Evolutionary conservation across 2,113 vertebrate species (phyloP), one percentile per base, ranked within the genome.

Genomic region (Burhinus oedicnemus): DNA sequence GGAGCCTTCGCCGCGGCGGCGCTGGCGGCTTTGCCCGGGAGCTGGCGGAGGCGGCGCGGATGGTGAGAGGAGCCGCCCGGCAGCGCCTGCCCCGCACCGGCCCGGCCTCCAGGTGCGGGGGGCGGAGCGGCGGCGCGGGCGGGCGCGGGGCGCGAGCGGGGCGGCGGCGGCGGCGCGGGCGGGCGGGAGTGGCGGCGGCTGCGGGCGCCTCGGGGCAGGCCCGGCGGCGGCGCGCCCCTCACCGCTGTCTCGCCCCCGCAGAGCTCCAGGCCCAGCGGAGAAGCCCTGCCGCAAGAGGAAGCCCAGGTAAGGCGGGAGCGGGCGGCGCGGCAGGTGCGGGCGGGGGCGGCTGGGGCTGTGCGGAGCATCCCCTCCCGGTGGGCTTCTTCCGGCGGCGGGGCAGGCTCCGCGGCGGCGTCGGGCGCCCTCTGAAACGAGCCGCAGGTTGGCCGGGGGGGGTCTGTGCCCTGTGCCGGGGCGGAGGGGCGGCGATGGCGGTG

Each of bases 21-120:
- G 29, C 38, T n/a, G 60, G 60, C 44, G 42, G 71, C 65, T 29
- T 13, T 8, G 42, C 17, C 42, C 34, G 27, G 51, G 83, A 47
- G 61, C 71, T 54, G 29, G 15, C 44, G 60, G 85, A 19, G 83
- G 89, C 36, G 65, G 93, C 71, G 78, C 87, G 87, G 68, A 83
- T 86, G 94, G 52, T 81, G 87, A 87, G 87, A 78, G 91, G 83
- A 77, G 71, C 61, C 27, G 82, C 70, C n/a, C 69, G 70, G 38
- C 78, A 61, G 65, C 75, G 89, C 76, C 68, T 74, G 72, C 83
- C 79, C 68, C 66, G 69, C 57, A 58, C 65, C 64, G 88, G 90
- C 83, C 92, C 76, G 65, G 92, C 68, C 87, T 90, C 89, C 92
- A 88, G 94, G 89, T 92, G 69, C 68, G 87, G 80, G 89, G 93